These are phyloP conservation scores for Turritopsis rubra DNA, from an alignment of 30 jellyfish, hydroid and myxozoan species.

Conservation along the genomic window DNA sequence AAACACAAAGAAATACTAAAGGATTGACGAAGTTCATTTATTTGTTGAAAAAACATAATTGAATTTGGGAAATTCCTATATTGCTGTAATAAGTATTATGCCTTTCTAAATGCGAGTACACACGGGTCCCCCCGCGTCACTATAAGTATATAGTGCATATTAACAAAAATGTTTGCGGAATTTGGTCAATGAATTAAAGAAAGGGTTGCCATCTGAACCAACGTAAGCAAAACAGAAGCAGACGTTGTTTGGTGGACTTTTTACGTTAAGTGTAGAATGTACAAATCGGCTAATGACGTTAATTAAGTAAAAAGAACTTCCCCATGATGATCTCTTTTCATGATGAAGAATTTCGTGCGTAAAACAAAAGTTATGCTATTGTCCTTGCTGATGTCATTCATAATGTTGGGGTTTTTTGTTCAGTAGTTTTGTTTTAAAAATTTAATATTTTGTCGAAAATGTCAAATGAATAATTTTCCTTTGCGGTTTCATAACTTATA, in stretches of 20 bases:
- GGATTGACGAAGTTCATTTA: neutral
- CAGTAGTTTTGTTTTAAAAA: too few relatives aligned
- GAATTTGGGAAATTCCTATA: neutral
- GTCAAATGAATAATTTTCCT: too few relatives aligned
- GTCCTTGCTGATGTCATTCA: neutral
- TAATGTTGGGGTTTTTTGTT: too few relatives aligned
- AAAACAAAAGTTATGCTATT: neutral
- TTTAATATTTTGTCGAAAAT: neutral
- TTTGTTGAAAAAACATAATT: neutral
- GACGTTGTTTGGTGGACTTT: too few relatives aligned
- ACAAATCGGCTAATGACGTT: neutral
- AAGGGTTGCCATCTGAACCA: neutral
- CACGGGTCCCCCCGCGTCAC: too few relatives aligned
- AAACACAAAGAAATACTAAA: too few relatives aligned
- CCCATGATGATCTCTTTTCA: neutral
- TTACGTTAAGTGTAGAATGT: neutral
- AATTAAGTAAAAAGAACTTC: too few relatives aligned
- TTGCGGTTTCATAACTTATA: too few relatives aligned
- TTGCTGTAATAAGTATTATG: too few relatives aligned
- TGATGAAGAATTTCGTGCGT: neutral
- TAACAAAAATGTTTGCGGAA: neutral
- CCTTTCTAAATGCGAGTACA: too few relatives aligned
- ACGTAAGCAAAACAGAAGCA: neutral
- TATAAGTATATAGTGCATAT: neutral
- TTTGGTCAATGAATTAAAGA: too few relatives aligned